Evolutionary conservation across 2,888 invertebrate genomes (phyloP), one percentile per base, ranked within the genome.

Genomic region (Tolmerus cingulatus): DNA sequence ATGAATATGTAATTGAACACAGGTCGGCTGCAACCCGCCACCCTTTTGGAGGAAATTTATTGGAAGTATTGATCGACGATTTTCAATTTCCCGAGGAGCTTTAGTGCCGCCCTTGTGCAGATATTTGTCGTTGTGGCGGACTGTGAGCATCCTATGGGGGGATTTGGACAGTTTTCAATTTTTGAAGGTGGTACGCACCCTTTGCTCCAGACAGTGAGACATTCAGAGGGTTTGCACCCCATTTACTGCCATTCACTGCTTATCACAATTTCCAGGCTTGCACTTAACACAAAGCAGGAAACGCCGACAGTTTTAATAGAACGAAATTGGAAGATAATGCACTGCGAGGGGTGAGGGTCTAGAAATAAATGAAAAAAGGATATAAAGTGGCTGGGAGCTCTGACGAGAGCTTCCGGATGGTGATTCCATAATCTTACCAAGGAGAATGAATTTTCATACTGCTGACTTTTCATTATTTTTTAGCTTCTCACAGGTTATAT

Each of bases 231-330:
- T 19, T 78, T 40, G 78, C 78, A 78, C 78, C 78, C 78, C 78
- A 78, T 43, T 78, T 19, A 23, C 66, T 66, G 66, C 9, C 66
- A 27, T 66, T 66, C 27, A 78, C 14, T 7, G 19, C 78, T 78
- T 78, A 78, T 78, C 78, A 78, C 78, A 78, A 78, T 46, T 40
- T 78, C 78, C 78, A 78, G 78, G 43, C 78, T 43, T 78, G 78
- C 78, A 78, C 23, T 78, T 40, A 43, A 23, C 78, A 43, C 40
- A 78, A 78, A 43, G 43, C 40, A 40, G 43, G 43, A 43, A 37
- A 43, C 43, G 40, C 43, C 40, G 16, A 23, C 23, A 43, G n/a
- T 78, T 78, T 78, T 78, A 23, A 23, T 40, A 23, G 40, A 78
- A 16, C 23, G 14, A 78, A 78, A 78, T 78, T 78, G 78, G 23